These are phyloP conservation scores for Thaumetopoea pityocampa DNA, from an alignment of 1,140 invertebrate species.

Conservation along the genomic window DNA sequence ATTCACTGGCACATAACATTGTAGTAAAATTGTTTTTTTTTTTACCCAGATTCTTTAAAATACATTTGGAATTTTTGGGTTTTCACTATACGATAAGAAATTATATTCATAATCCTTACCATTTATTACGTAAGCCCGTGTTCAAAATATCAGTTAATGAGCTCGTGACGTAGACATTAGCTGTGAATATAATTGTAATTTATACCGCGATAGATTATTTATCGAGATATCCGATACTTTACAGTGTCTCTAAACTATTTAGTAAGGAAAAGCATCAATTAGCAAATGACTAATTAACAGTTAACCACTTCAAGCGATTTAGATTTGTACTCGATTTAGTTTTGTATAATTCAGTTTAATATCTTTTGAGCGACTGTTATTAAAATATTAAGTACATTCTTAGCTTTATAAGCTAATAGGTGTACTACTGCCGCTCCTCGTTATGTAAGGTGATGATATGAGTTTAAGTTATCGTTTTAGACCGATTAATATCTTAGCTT, in stretches of 20 bases:
- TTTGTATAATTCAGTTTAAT: slow-evolving; percentile 38
- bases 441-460: slow-evolving; percentile 4
- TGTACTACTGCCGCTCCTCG: slow-evolving; percentile 9
- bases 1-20: too few species aligned
- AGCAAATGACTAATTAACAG: slow-evolving; percentile 16
- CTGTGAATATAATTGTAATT: slow-evolving; percentile 12
- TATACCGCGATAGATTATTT: too few species aligned
- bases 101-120: too few species aligned
- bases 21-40: too few species aligned
- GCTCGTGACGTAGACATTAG: slow-evolving; percentile 11
- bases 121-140: slow-evolving; percentile 16
- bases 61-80: too few species aligned
- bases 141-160: slow-evolving; percentile 16
- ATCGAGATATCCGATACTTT: too few species aligned
- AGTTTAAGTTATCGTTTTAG: slow-evolving; percentile 6
- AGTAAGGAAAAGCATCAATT: too few species aligned
- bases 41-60: too few species aligned
- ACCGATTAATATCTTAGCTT: slow-evolving; percentile 29
- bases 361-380: too few species aligned
- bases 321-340: slow-evolving; percentile 43
- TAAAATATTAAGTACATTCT: not conserved
- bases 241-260: too few species aligned
- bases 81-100: too few species aligned
- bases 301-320: slow-evolving; percentile 36
- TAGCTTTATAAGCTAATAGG: slow-evolving; percentile 17